Base-by-base conservation (phyloP, 2,888 invertebrate species). In the Apamea monoglypha region DNA sequence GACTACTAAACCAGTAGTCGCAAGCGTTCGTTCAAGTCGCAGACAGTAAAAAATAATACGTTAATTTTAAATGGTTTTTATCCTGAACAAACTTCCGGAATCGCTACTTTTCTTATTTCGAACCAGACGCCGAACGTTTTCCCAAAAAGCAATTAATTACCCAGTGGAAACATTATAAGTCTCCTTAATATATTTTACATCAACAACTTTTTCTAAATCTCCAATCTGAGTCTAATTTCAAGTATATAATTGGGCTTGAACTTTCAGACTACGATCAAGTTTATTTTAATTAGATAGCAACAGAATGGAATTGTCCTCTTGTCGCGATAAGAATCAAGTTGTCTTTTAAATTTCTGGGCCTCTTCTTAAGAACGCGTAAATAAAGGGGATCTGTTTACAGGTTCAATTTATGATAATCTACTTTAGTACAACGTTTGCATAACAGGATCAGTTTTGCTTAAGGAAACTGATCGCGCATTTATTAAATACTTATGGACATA, bases 231-330 rank as follows among this genome's bases (percentile, higher is more conserved):
- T 64, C 78, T 84, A 74, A 82, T 86, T 86, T 79, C 80, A 82
- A 83, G 79, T 81, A 82, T 40, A 88, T 88, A 85, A 89, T 87
- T 88, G 84, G 74, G 66, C 74, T 69, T 84, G 66, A 89, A 89
- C 82, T 88, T 88, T 84, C 73, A 76, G 75, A 87, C 85, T 82
- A 72, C 72, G 74, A 82, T 86, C 86, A 84, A 86, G 82, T 89
- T 84, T 84, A 66, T 86, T 82, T 80, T 88, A 88, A 89, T 88
- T 89, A 89, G 76, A 80, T 80, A 74, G 69, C 63, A 47, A 36
- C 36, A 74, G 59, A 64, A 76, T 75, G 64, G 74, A 81, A 83
- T 87, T 82, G 83, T 84, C 70, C 71, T 84, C 67, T 75, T 74
- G 71, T 76, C 71, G 61, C 36, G 85, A 80, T 88, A 80, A 85